Evolutionary conservation across 2,797 vertebrate species (phyloP).

Genomic region (Pseudopleuronectes americanus): DNA sequence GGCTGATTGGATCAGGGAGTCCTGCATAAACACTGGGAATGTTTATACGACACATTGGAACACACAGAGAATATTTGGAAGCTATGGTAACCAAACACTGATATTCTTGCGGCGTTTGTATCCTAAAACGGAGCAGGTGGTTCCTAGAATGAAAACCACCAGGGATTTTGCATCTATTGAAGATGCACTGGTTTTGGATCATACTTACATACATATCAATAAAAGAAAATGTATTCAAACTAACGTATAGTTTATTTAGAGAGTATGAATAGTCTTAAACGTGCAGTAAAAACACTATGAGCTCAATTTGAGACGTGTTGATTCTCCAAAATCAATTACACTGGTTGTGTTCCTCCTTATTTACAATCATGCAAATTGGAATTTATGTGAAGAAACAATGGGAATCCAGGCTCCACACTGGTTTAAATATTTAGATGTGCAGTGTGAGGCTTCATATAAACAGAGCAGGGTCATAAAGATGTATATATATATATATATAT

Average conservation of each 20-base stretch:
- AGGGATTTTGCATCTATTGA: neutral
- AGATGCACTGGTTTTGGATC: neutral
- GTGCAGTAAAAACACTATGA: neutral
- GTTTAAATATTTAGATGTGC: slow-evolving; percentile 43
- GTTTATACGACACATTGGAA: neutral
- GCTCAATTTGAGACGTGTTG: neutral
- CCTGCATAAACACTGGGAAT: neutral
- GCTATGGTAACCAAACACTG: neutral
- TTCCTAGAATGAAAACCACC: neutral
- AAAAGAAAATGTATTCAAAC: neutral
- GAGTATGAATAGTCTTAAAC: neutral
- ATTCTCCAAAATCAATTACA: slow-evolving; percentile 4
- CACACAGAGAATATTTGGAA: neutral
- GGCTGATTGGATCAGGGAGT: neutral
- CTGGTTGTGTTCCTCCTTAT: slow-evolving; percentile 8
- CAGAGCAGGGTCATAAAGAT: slow-evolving; percentile 29
- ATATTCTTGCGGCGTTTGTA: neutral
- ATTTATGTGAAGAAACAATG: slow-evolving; percentile 17
- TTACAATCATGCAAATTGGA: slow-evolving; percentile 26
- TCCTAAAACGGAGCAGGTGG: neutral
- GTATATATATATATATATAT: slow-evolving; percentile 14
- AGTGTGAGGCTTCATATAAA: slow-evolving; percentile 21
- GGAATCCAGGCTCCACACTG: slow-evolving; percentile 5
- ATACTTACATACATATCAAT: neutral
- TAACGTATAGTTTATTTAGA: slow-evolving; percentile 10